Evolutionary conservation across 2,113 vertebrate species (phyloP).

Genomic region (Nothoprocta pentlandii): DNA sequence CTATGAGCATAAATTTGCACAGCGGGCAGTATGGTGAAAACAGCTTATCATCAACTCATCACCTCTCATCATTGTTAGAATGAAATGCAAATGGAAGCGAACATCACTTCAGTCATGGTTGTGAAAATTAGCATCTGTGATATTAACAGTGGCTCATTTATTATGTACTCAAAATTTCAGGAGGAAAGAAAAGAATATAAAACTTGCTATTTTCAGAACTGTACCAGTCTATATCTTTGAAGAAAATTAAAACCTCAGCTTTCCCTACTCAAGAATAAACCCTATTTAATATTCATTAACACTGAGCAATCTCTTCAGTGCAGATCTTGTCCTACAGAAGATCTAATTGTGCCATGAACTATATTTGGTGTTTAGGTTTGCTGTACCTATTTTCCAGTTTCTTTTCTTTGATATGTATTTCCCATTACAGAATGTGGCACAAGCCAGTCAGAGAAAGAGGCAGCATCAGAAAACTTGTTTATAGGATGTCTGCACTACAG

Average conservation of each 20-base stretch:
- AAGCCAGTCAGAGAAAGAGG: neutral
- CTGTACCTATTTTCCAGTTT: conserved; percentile 28
- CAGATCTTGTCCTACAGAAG: conserved; percentile 40
- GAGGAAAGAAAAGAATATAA: conserved; percentile 24
- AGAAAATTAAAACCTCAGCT: conserved; percentile 61
- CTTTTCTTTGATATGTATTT: neutral
- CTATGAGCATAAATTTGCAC: conserved; percentile 81
- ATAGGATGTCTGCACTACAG: neutral
- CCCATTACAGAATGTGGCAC: neutral
- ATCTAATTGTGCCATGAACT: conserved; percentile 41
- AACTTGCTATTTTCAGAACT: conserved; percentile 65
- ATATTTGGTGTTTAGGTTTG: conserved; percentile 27
- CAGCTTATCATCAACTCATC: conserved; percentile 81
- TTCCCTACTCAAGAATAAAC: conserved; percentile 59
- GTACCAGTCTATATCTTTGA: conserved; percentile 49
- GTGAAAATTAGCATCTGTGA: conserved; percentile 79
- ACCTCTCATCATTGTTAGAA: conserved; percentile 78
- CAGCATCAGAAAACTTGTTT: neutral
- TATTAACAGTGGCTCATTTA: conserved; percentile 73
- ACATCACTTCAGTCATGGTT: conserved; percentile 75
- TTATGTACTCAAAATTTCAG: conserved; percentile 71
- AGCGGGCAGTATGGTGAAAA: conserved; percentile 75
- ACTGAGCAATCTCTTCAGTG: conserved; percentile 32
- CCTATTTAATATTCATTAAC: conserved; percentile 71
- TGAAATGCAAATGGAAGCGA: conserved; percentile 77